Conservation (phyloP, 2,797 vertebrate genomes). For the Chelon labrosus region DNA sequence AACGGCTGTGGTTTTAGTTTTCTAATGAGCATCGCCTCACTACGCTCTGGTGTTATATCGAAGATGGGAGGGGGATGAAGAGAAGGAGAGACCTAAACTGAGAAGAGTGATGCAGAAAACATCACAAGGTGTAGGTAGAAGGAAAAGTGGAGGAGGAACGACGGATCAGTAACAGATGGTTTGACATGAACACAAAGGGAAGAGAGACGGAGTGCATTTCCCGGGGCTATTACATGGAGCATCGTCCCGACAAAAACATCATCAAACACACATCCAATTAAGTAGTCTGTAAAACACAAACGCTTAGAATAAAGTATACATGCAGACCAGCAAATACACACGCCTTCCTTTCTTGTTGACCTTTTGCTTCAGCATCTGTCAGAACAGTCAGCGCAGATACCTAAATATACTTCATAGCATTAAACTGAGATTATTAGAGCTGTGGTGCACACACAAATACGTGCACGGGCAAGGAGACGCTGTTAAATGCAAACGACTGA, state of each 20-base stretch:
- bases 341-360: constrained; percentile 23
- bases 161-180: constrained; percentile 55
- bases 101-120: constrained; percentile 22
- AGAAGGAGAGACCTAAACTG: constrained; percentile 8
- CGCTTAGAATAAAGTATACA: constrained; percentile 9
- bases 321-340: neutral
- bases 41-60: neutral
- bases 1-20: neutral
- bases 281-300: constrained; percentile 17
- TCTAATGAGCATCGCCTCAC: neutral
- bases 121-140: constrained; percentile 13
- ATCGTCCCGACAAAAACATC: constrained; percentile 47
- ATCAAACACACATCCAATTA: constrained; percentile 46
- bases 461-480: no score
- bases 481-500: no score
- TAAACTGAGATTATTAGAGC: neutral
- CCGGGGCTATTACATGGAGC: constrained; percentile 28
- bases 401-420: neutral
- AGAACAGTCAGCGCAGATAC: constrained; percentile 7
- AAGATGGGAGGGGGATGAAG: neutral
- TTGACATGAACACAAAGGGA: constrained; percentile 41
- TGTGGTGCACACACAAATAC: neutral
- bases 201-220: constrained; percentile 24
- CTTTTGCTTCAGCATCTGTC: constrained; percentile 21
- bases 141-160: constrained; percentile 38